Percentiles rank a stretch among this genome's conserved stretches.
These are phyloP conservation scores for Tetranychus truncatus DNA, from an alignment of 2,888 invertebrate species.

Conservation along the genomic window DNA sequence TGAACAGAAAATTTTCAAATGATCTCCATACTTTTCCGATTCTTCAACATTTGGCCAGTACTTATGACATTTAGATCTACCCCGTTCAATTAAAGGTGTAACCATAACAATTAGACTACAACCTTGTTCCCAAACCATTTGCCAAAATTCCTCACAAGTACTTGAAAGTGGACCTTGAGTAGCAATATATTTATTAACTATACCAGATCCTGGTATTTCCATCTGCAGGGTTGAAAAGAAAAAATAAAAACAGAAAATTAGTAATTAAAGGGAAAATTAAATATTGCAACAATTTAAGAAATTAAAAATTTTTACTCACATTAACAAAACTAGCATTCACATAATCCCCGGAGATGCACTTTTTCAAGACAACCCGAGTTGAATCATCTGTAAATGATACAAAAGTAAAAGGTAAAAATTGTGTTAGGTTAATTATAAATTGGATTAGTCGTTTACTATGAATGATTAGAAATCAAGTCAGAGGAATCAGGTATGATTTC, in stretches of 20 bases:
- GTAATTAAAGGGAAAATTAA: too few relatives aligned
- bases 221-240: slow-evolving; percentile 37
- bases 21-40: slow-evolving; percentile 41
- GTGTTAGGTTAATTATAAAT: too few relatives aligned
- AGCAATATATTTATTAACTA: slow-evolving; percentile 89
- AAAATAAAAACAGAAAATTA: too few relatives aligned
- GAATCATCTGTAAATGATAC: slow-evolving; percentile 54
- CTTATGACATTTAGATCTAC: slow-evolving; percentile 85
- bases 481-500: too few relatives aligned
- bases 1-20: slow-evolving; percentile 49
- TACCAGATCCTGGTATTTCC: slow-evolving; percentile 77
- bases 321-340: slow-evolving; percentile 96
- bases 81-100: slow-evolving; percentile 79
- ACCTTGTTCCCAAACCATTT: slow-evolving; percentile 82
- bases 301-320: slow-evolving; percentile 19
- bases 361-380: slow-evolving; percentile 61
- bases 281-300: too few relatives aligned
- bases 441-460: too few relatives aligned
- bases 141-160: slow-evolving; percentile 89
- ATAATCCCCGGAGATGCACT: slow-evolving; percentile 51
- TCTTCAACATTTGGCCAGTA: slow-evolving; percentile 77
- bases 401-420: too few relatives aligned
- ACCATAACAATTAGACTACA: slow-evolving; percentile 92
- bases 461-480: too few relatives aligned
- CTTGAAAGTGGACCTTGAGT: slow-evolving; percentile 86